These are phyloP conservation scores for Melipona quadrifasciata DNA, from an alignment of 1,140 invertebrate species.

Conservation along the genomic window DNA sequence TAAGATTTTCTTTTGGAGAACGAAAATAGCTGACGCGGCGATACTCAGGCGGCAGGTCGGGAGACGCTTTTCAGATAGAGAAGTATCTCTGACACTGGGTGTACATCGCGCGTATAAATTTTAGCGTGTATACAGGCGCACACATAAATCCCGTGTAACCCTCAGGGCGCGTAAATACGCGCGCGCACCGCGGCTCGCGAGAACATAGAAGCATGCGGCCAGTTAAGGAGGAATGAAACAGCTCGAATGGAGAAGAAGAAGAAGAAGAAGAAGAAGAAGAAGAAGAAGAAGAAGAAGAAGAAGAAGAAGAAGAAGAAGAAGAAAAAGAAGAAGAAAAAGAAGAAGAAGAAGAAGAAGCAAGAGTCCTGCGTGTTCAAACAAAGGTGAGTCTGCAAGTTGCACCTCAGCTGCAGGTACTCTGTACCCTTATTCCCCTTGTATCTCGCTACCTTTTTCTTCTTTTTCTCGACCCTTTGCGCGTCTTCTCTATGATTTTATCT, in stretches of 20 bases:
- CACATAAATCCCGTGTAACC: constrained; percentile 60
- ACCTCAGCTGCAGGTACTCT: constrained; percentile 57
- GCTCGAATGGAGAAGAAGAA: background rate
- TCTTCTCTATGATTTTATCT: constrained; percentile 56
- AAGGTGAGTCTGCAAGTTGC: constrained; percentile 67
- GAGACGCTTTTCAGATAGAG: constrained; percentile 35
- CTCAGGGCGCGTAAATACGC: constrained; percentile 44
- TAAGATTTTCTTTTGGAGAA: constrained; percentile 19
- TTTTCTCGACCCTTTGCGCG: constrained; percentile 34
- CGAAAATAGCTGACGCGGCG: constrained; percentile 19
- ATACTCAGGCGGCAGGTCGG: constrained; percentile 24
- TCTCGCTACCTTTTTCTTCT: constrained; percentile 58
- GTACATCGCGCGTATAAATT: constrained; percentile 56
- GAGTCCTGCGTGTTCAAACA: constrained; percentile 67
- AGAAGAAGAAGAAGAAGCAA: constrained; percentile 16
- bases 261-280: too few relatives aligned
- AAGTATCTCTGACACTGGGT: constrained; percentile 15
- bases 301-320: background rate
- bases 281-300: background rate
- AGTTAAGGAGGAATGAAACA: constrained; percentile 8
- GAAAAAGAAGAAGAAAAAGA: background rate
- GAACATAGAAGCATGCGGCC: constrained; percentile 14
- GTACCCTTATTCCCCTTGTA: constrained; percentile 54
- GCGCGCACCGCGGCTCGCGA: background rate
- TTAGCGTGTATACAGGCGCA: constrained; percentile 44